phyloP scores from a whole-genome alignment of 2,797 vertebrate species.

The Myoxocephalus aenaeus region DNA sequence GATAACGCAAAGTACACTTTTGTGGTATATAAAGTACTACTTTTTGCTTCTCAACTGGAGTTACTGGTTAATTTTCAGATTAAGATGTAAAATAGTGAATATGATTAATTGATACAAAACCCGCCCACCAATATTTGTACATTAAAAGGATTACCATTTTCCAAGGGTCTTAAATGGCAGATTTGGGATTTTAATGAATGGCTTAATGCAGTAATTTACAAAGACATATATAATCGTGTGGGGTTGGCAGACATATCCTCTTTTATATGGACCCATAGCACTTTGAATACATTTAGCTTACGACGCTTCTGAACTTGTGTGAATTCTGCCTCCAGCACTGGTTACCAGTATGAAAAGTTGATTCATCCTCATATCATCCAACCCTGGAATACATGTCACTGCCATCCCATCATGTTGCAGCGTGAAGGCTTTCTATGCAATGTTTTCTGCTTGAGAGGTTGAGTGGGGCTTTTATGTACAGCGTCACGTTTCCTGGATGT shows the following conservation, averaged over 20 bases:
- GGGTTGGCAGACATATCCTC: neutral
- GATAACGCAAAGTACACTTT: too few species aligned
- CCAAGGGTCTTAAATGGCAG: too few species aligned
- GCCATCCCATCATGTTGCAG: neutral
- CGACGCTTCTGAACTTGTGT: neutral
- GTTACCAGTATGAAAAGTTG: too few species aligned
- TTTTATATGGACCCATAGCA: neutral
- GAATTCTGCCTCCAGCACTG: too few species aligned
- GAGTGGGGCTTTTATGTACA: neutral
- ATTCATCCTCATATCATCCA: neutral
- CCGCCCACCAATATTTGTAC: neutral
- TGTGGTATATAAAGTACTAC: neutral
- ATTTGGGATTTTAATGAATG: neutral
- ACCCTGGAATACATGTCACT: neutral
- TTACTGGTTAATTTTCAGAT: neutral
- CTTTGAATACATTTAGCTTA: too few species aligned
- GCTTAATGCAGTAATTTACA: neutral
- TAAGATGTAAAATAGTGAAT: neutral
- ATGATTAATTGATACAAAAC: neutral
- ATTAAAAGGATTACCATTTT: too few species aligned
- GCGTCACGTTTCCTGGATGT: constrained; percentile 2
- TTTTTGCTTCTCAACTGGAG: neutral
- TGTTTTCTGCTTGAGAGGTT: neutral
- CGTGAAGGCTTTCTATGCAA: neutral
- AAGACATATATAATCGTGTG: neutral